phyloP scores from a whole-genome alignment of 2,797 vertebrate genomes.

The Chelonia mydas region DNA sequence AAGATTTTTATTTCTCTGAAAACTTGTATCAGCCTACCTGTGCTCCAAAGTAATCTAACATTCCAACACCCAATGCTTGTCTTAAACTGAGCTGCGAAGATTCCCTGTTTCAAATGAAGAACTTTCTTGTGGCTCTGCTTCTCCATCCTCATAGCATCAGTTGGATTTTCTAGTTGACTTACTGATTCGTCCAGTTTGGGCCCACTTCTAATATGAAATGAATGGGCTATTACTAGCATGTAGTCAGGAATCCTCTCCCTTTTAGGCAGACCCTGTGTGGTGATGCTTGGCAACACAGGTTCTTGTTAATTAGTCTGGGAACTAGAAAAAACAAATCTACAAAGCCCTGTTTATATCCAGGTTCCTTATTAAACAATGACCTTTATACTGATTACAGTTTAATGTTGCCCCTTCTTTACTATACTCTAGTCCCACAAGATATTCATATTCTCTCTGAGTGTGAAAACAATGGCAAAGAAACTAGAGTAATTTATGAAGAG shows the following conservation, averaged over 20 bases:
- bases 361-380: neutral
- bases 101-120: no score
- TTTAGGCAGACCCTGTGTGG: neutral
- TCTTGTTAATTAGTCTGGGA: neutral
- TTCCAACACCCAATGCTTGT: no score
- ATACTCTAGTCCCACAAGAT: neutral
- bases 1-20: no score
- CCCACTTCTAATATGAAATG: neutral
- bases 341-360: neutral
- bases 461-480: conserved; percentile 33
- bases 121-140: no score
- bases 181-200: neutral
- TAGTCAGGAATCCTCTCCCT: neutral
- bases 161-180: no score
- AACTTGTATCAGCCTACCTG: no score
- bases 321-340: neutral
- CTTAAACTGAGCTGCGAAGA: no score
- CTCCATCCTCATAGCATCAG: no score
- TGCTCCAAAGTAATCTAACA: no score
- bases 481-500: conserved; percentile 25
- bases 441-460: neutral
- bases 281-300: neutral
- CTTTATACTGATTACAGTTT: neutral
- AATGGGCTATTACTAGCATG: neutral
- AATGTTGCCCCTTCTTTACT: neutral